Percentiles rank a stretch among this genome's conserved stretches.
Conservation (phyloP, 1,140 invertebrate genomes). For the Macrocentrus cingulum region DNA sequence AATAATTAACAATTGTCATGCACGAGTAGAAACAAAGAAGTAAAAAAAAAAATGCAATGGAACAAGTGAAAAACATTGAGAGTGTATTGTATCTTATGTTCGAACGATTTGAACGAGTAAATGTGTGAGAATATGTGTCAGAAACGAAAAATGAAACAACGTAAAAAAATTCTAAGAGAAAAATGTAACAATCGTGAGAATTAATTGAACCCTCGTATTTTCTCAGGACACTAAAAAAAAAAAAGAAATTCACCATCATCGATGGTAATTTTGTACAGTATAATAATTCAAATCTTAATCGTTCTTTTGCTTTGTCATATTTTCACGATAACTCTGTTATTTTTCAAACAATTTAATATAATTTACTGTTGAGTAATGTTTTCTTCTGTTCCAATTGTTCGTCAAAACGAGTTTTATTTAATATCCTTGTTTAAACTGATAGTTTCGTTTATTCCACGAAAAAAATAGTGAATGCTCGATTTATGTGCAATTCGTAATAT, state of each 20-base stretch:
- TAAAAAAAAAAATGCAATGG: constrained; percentile 5
- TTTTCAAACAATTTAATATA: not conserved
- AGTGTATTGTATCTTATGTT: constrained; percentile 6
- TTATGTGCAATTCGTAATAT: no score
- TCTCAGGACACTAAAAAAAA: not conserved
- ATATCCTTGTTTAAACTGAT: no score
- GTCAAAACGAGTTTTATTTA: no score
- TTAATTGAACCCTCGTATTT: no score
- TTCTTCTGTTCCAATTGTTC: not conserved
- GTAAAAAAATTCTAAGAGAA: not conserved
- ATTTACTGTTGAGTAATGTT: not conserved
- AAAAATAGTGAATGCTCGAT: no score
- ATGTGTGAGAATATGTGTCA: no score
- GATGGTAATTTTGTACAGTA: constrained; percentile 11
- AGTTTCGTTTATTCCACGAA: no score
- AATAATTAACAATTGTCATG: constrained; percentile 10
- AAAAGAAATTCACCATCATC: not conserved
- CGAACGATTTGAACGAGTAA: constrained; percentile 13
- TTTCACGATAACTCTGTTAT: not conserved
- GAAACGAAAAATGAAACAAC: not conserved
- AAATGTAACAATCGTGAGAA: no score
- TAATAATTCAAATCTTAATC: constrained; percentile 8
- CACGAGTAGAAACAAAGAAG: constrained; percentile 7
- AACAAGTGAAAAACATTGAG: constrained; percentile 6
- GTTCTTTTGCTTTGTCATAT: no score